Evolutionary conservation across 30 jellyfish, hydroid and myxozoan genomes (phyloP), one percentile per base, ranked within the genome.

Genomic region (Hydra vulgaris): DNA sequence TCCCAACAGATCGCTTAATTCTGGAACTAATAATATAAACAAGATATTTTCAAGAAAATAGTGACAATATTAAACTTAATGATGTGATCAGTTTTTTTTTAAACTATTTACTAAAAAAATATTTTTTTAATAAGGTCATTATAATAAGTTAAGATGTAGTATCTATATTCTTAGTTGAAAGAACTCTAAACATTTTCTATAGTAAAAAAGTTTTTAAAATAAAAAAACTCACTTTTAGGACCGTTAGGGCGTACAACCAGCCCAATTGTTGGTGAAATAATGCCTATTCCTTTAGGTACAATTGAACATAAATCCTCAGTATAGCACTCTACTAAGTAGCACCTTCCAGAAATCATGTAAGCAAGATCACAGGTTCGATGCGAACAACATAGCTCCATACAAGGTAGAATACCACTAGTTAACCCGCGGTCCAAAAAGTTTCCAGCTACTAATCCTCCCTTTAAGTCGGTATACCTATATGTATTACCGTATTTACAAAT

Each of bases 301-400:
- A 90, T 74, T 27, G 88, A 85, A 55, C 97, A 90, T 27, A 90
- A 24, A 17, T 85, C 97, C 25, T 79, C 78, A 70, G 89, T 86
- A 71, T 85, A 90, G 56, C 97, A 90, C 69, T 90, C 97, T 21
- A 90, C 97, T 21, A 90, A 82, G 66, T 90, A 90, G 66, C 97
- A 90, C 79, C 97, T 73, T 3, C 94, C 90, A 17, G 97, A 85
- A 54, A 90, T 76, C 88, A 90, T 70, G 83, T 90, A 90, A n/a
- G 97, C 92, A 74, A 90, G 56, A 71, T 90, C 97, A 55, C 97
- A 90, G 17, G 97, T 90, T 53, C 84, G 80, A 84, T 80, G 86
- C 80, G 79, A 24, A 67, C 97, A 90, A 80, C 97, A 90, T 85
- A 90, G 71, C 77, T 90, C 97, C 95, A 90, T 90, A 68, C 97